These are phyloP conservation scores for Noctuana brunneofusca DNA, from an alignment of 2,888 invertebrate species.

Conservation along the genomic window DNA sequence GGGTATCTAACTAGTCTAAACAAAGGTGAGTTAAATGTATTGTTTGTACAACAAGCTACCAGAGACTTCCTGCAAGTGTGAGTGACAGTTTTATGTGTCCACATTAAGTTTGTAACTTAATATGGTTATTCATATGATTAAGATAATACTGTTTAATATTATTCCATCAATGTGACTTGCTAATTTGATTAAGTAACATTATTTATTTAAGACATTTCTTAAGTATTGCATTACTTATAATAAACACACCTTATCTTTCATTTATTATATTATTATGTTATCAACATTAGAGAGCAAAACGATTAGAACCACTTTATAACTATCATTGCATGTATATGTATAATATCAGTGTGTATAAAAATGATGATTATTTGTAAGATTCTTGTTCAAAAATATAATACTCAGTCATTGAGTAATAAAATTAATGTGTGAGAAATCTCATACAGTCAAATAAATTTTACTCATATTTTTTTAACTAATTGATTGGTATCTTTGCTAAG, in stretches of 20 bases:
- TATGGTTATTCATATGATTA: not conserved
- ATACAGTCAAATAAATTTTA: too few relatives aligned
- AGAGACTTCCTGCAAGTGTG: conserved; percentile 14
- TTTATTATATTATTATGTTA: conserved; percentile 1
- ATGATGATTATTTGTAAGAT: not conserved
- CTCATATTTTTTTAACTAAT: too few relatives aligned
- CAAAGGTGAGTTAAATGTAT: conserved; percentile 2
- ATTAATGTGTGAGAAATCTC: too few relatives aligned
- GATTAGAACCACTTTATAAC: not conserved
- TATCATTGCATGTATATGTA: not conserved
- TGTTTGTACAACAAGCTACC: conserved; percentile 24
- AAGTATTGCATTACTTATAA: not conserved
- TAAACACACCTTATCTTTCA: not conserved
- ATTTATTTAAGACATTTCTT: too few relatives aligned
- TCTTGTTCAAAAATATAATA: not conserved
- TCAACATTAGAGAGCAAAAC: conserved; percentile 4
- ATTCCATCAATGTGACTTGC: too few relatives aligned
- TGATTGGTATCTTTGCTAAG: too few relatives aligned
- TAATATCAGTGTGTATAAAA: conserved; percentile 2
- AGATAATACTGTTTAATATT: too few relatives aligned
- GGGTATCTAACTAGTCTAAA: conserved; percentile 10
- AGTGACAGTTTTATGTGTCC: not conserved
- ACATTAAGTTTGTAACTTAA: not conserved
- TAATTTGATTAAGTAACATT: too few relatives aligned
- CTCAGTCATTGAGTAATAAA: too few relatives aligned